A percentile compares a stretch with the other conserved stretches of the same genome.
Conservation (phyloP, 2,888 invertebrate species). For the Drosophila infuscata region DNA sequence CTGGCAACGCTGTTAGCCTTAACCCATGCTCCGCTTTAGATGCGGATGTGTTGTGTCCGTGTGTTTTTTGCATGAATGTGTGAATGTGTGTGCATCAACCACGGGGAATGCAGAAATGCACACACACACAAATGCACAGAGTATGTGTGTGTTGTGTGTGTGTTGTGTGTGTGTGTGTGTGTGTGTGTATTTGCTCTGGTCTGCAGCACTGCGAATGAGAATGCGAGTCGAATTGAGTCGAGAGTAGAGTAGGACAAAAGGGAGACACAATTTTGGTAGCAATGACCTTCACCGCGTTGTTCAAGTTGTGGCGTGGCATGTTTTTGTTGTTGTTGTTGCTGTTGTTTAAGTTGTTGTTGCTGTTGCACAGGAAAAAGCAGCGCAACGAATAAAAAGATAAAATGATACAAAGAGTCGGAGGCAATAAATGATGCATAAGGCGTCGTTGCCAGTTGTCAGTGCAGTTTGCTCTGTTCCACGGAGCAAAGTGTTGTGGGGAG, state of each 20-base stretch:
- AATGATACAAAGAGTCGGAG: slow-evolving; percentile 44
- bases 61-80: not conserved
- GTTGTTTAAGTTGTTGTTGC: slow-evolving; percentile 22
- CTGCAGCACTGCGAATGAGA: slow-evolving; percentile 48
- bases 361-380: slow-evolving; percentile 43
- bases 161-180: slow-evolving; percentile 11
- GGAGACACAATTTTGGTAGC: slow-evolving; percentile 85
- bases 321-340: slow-evolving; percentile 40
- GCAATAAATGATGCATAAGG: slow-evolving; percentile 73
- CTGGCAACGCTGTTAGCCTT: slow-evolving; percentile 41
- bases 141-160: not conserved
- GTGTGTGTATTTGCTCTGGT: slow-evolving; percentile 40
- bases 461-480: slow-evolving; percentile 15
- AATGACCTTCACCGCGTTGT: slow-evolving; percentile 86
- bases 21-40: slow-evolving; percentile 40
- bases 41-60: slow-evolving; percentile 64
- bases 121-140: slow-evolving; percentile 13
- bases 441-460: slow-evolving; percentile 31
- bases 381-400: slow-evolving; percentile 39
- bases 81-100: slow-evolving; percentile 21
- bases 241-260: slow-evolving; percentile 83
- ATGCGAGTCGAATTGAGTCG: slow-evolving; percentile 62
- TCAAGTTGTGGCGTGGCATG: slow-evolving; percentile 71
- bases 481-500: slow-evolving; percentile 1
- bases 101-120: slow-evolving; percentile 53